A percentile compares a stretch with the other conserved stretches of the same genome.
Evolutionary conservation across 2,113 vertebrate genomes (phyloP).

Genomic region (Thryonomys swinderianus): DNA sequence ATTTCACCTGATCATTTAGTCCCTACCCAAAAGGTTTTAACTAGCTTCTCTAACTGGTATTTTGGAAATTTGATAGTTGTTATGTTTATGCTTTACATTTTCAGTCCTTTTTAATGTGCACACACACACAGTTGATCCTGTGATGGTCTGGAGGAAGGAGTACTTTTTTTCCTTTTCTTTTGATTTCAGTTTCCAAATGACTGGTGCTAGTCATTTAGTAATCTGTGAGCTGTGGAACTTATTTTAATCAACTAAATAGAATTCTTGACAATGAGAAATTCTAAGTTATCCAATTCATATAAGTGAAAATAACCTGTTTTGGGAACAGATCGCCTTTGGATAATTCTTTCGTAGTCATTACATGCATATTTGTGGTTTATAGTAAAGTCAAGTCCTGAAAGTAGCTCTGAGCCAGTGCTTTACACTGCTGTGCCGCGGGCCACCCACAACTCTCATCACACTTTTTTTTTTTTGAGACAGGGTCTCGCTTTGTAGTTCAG

Average conservation of each 20-base stretch:
- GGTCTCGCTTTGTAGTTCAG: no score
- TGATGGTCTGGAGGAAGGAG: slow-evolving; percentile 10
- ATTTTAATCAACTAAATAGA: slow-evolving; percentile 50
- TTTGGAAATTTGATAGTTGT: slow-evolving; percentile 50
- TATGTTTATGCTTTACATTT: slow-evolving; percentile 36
- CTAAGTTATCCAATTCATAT: slow-evolving; percentile 31
- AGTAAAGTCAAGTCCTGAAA: neutral
- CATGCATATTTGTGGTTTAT: slow-evolving; percentile 38
- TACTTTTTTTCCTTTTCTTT: slow-evolving; percentile 12
- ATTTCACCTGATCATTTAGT: slow-evolving; percentile 28
- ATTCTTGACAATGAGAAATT: slow-evolving; percentile 32
- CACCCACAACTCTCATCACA: no score
- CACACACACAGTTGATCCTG: neutral
- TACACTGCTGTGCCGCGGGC: neutral
- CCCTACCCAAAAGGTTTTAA: neutral
- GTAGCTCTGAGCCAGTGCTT: neutral
- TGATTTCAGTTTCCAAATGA: slow-evolving; percentile 42
- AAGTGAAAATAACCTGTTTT: slow-evolving; percentile 61
- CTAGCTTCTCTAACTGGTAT: neutral
- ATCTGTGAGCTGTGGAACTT: slow-evolving; percentile 41
- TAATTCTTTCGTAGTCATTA: slow-evolving; percentile 30
- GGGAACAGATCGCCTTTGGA: slow-evolving; percentile 30
- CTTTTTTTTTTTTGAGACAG: no score
- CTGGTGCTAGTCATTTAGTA: slow-evolving; percentile 56
- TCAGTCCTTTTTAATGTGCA: neutral